Percentiles rank a stretch among this genome's conserved stretches.
These are phyloP conservation scores for Typhlichthys eigenmanni DNA, from an alignment of 2,797 vertebrate genomes.

Conservation along the genomic window DNA sequence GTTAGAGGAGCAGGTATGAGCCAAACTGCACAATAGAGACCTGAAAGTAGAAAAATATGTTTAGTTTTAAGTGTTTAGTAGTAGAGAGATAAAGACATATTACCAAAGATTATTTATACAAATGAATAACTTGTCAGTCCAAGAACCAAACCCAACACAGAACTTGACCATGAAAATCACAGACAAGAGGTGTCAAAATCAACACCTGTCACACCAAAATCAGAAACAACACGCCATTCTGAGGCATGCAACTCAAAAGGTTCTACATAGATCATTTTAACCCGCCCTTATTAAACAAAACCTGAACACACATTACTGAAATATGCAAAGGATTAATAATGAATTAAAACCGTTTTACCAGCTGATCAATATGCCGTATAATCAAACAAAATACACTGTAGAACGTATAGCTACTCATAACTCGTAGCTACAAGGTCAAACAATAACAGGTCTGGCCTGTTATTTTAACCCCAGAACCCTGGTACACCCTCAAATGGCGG, in stretches of 20 bases:
- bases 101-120: slow-evolving; percentile 43
- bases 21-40: slow-evolving; percentile 41
- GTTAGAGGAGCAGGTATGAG: slow-evolving; percentile 26
- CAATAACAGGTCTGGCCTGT: slow-evolving; percentile 2
- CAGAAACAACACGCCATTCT: slow-evolving; percentile 33
- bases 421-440: not conserved
- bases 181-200: slow-evolving; percentile 27
- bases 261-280: not conserved
- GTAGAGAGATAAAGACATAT: slow-evolving; percentile 20
- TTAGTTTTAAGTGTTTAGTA: slow-evolving; percentile 1
- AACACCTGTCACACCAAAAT: slow-evolving; percentile 20
- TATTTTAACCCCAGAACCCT: slow-evolving; percentile 20
- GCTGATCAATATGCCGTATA: not conserved
- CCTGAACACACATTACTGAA: too few relatives aligned
- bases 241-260: slow-evolving; percentile 26
- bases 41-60: slow-evolving; percentile 39
- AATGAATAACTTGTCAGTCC: slow-evolving; percentile 15
- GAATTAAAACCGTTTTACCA: not conserved
- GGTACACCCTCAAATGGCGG: slow-evolving; percentile 17
- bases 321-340: not conserved
- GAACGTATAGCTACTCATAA: too few relatives aligned
- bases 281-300: too few relatives aligned
- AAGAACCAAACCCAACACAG: slow-evolving; percentile 12
- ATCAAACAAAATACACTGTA: not conserved
- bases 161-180: slow-evolving; percentile 32